Base-by-base conservation (phyloP, 2,797 vertebrate species). In the Dipus sagitta region DNA sequence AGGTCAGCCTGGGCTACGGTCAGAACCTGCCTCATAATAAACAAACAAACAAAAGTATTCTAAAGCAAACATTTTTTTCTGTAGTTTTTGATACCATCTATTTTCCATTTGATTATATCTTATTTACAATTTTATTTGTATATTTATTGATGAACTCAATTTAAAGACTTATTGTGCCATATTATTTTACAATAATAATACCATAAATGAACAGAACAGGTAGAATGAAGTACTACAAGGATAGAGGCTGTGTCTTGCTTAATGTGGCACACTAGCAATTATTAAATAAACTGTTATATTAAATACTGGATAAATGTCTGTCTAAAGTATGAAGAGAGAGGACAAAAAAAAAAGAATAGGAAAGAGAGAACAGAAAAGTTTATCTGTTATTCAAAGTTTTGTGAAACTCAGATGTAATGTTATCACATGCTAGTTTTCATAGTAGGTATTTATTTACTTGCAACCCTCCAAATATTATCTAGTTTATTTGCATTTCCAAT, bases 341-440 rank as follows among this genome's bases (percentile, higher is more conserved):
- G 79, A 0, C 28, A 34, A 42, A 20, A 3, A 64, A 64, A 90
- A 28, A n/a, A 76, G 86, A 90, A 32, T 3, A 81, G 20, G 20
- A 87, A 0, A 47, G 54, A 67, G 54, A 67, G 34, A 84, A 76
- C 60, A 11, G 11, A 26, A 74, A 38, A 8, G 2, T 65, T 7
- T 8, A 8, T 64, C 28, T 52, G 26, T 65, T 75, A 52, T 86
- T 67, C 4, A 84, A 92, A 23, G 1, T 84, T 54, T 85, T 0
- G 18, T 65, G 67, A 62, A 67, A 88, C 21, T 77, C n/a, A 34
- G 0, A n/a, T 80, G 7, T 92, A 79, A 79, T 34, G 6, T 30
- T 81, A 72, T 4, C 21, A 30, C 30, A 30, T 79, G 42, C 11
- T 95, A 62, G 88, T 93, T 94, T 91, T 67, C 10, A n/a, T 68